These are phyloP conservation scores for Leguminivora glycinivorella DNA, from an alignment of 1,140 invertebrate genomes.

Conservation along the genomic window DNA sequence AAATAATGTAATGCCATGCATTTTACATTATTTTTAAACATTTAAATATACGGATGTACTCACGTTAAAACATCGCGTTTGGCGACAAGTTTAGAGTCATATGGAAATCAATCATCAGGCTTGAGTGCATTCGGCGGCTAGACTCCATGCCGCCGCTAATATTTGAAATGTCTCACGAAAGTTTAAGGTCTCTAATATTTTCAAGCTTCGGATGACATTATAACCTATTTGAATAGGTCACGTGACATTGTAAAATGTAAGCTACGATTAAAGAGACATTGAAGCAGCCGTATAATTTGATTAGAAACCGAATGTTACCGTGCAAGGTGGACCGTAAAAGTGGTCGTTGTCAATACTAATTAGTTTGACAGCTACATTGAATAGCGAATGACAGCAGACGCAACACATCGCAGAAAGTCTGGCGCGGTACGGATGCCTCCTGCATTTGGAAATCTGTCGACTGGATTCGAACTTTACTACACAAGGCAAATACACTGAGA, in stretches of 20 bases:
- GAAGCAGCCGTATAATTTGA: background rate
- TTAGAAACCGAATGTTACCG: background rate
- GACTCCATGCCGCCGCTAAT: too few relatives aligned
- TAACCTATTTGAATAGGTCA: background rate
- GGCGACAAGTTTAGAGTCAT: too few relatives aligned
- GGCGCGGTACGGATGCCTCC: background rate
- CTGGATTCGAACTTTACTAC: too few relatives aligned
- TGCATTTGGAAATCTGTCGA: background rate
- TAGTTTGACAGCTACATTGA: constrained; percentile 10
- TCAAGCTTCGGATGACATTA: background rate
- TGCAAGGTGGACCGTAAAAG: constrained; percentile 13
- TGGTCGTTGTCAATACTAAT: constrained; percentile 22
- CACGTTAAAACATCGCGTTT: too few relatives aligned
- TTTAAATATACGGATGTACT: too few relatives aligned
- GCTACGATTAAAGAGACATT: constrained; percentile 17
- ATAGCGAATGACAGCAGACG: constrained; percentile 9
- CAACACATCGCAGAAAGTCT: constrained; percentile 32
- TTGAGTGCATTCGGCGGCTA: too few relatives aligned
- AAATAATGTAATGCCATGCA: background rate
- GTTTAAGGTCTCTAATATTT: too few relatives aligned
- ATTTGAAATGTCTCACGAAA: too few relatives aligned
- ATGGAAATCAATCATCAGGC: too few relatives aligned
- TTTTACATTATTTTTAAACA: background rate
- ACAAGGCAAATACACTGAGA: too few relatives aligned
- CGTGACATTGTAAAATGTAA: background rate